Percentiles rank a stretch among this genome's conserved stretches.
These are phyloP conservation scores for Pachypanchax playfairii DNA, from an alignment of 2,113 vertebrate species.

Conservation along the genomic window DNA sequence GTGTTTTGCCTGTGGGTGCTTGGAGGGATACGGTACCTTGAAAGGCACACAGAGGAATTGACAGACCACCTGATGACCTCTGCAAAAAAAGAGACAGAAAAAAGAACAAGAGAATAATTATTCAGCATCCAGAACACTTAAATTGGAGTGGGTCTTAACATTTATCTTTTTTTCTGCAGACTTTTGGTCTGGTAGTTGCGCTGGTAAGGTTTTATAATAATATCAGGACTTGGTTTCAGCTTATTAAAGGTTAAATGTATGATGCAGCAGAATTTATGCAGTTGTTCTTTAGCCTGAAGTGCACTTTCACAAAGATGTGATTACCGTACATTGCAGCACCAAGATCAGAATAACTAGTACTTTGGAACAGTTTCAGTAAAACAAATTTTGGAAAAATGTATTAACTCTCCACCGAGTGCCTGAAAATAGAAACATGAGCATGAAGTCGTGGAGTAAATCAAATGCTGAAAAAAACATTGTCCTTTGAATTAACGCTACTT, in stretches of 20 bases:
- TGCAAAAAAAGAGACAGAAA: constrained; percentile 63
- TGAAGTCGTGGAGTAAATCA: no score
- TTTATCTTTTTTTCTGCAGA: neutral
- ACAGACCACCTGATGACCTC: constrained; percentile 84
- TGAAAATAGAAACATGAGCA: no score
- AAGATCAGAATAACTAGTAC: no score
- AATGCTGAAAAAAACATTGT: no score
- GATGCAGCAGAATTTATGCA: neutral
- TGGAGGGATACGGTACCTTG: constrained; percentile 96
- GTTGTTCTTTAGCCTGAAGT: neutral
- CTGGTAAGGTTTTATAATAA: neutral
- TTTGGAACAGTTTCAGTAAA: no score
- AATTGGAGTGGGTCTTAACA: neutral
- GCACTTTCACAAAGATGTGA: neutral
- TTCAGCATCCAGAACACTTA: neutral
- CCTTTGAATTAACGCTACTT: no score
- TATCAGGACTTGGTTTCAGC: neutral
- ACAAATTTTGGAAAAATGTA: no score
- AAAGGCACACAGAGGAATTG: constrained; percentile 92
- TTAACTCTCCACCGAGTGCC: no score
- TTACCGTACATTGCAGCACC: no score
- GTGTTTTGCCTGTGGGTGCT: constrained; percentile 91
- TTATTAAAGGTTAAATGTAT: neutral
- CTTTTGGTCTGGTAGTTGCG: neutral
- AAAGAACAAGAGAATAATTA: neutral